Conservation (phyloP, 2,888 invertebrate species). For the Apocheima hispidaria region DNA sequence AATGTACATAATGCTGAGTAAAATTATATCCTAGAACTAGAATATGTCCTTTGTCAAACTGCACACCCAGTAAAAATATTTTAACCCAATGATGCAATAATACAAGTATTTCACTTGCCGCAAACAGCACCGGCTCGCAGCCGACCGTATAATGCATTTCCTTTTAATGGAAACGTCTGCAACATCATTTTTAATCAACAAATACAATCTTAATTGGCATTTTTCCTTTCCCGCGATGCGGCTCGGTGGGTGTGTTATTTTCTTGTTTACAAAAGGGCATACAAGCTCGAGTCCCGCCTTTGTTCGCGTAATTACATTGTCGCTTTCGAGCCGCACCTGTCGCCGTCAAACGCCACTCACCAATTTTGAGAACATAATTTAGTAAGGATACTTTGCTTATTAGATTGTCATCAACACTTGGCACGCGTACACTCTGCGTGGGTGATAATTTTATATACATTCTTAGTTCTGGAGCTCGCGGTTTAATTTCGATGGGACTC, state of each 20-base stretch:
- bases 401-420: conserved; percentile 37
- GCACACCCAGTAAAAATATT: background rate
- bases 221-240: conserved; percentile 35
- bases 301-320: conserved; percentile 41
- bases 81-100: background rate
- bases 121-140: background rate
- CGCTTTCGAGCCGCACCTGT: conserved; percentile 37
- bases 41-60: too few species aligned
- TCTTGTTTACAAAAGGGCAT: conserved; percentile 38
- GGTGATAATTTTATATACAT: conserved; percentile 21
- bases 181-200: conserved; percentile 36
- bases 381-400: conserved; percentile 36
- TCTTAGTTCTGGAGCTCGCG: conserved; percentile 1
- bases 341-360: conserved; percentile 36
- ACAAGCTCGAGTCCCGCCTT: conserved; percentile 32
- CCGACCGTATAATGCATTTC: conserved; percentile 8
- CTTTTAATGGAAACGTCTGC: conserved; percentile 34
- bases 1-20: too few species aligned
- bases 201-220: conserved; percentile 41
- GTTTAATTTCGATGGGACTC: conserved; percentile 15
- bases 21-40: too few species aligned
- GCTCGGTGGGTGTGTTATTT: conserved; percentile 31
- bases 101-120: background rate
- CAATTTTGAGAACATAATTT: conserved; percentile 37
- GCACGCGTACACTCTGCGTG: conserved; percentile 18